Conservation (phyloP, 2,888 invertebrate genomes). For the Latrodectus elegans region DNA sequence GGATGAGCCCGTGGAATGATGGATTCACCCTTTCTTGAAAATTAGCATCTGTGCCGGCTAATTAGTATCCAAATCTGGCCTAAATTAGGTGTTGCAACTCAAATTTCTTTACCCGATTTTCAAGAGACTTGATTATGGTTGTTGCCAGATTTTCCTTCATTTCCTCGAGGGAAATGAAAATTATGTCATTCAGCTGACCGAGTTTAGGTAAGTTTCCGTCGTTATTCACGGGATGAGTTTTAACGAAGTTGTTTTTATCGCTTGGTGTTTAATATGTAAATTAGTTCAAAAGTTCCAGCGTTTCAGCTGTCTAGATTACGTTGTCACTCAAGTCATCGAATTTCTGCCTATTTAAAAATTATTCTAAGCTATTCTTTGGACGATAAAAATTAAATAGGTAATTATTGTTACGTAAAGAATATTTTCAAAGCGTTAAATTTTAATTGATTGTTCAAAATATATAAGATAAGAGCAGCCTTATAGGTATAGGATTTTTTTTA, state of each 20-base stretch:
- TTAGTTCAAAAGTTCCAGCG: too few relatives aligned
- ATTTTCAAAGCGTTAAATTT: too few relatives aligned
- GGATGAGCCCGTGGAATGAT: slow-evolving; percentile 32
- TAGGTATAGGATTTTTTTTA: too few relatives aligned
- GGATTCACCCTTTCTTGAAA: slow-evolving; percentile 45
- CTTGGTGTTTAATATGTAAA: too few relatives aligned
- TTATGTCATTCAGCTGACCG: background rate
- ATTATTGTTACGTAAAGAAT: too few relatives aligned
- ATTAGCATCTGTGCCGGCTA: slow-evolving; percentile 53
- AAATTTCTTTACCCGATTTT: slow-evolving; percentile 1
- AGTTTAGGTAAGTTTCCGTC: too few relatives aligned
- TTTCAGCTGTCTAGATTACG: background rate
- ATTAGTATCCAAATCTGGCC: slow-evolving; percentile 41
- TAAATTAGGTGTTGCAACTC: slow-evolving; percentile 39
- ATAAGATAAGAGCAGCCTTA: too few relatives aligned
- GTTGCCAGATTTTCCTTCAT: background rate
- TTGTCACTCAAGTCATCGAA: background rate
- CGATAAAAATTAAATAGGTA: too few relatives aligned
- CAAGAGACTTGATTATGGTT: slow-evolving; percentile 29
- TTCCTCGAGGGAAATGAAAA: background rate
- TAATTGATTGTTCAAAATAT: too few relatives aligned
- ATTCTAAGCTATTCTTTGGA: background rate
- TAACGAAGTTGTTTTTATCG: too few relatives aligned
- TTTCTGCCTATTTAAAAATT: background rate
- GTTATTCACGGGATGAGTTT: too few relatives aligned